Percentiles rank a stretch among this genome's conserved stretches.
Conservation (phyloP, 2,113 vertebrate species). For the Acrocephalus arundinaceus region DNA sequence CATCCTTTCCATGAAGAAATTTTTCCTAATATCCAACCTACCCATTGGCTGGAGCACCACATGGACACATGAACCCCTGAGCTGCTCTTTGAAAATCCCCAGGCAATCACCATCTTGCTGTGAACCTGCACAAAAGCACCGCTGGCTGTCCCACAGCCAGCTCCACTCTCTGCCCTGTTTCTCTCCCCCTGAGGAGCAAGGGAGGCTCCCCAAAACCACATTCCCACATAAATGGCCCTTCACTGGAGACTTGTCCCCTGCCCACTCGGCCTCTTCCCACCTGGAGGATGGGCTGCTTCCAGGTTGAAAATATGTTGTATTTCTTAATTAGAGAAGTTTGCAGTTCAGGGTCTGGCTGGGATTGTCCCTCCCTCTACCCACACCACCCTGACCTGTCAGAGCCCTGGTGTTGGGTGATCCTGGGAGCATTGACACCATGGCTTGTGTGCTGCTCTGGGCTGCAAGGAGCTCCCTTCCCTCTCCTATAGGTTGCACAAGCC, state of each 20-base stretch:
- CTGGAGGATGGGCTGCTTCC: background rate
- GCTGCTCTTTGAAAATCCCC: background rate
- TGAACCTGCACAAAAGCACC: background rate
- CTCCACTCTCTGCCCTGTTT: fast-evolving
- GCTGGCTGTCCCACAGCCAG: background rate
- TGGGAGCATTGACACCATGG: fast-evolving
- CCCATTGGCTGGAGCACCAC: fast-evolving
- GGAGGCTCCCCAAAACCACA: background rate
- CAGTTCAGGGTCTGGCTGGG: background rate
- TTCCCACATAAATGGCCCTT: background rate
- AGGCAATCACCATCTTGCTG: background rate
- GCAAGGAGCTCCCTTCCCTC: fast-evolving
- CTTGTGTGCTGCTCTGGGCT: background rate
- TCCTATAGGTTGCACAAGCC: background rate
- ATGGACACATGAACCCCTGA: background rate
- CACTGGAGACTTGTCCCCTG: background rate
- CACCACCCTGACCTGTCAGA: background rate
- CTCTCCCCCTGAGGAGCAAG: background rate
- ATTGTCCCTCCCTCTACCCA: background rate
- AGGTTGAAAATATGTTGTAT: background rate
- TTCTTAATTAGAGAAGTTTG: background rate
- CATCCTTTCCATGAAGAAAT: background rate
- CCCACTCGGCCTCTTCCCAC: background rate
- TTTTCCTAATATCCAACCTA: background rate
- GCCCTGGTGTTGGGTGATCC: background rate